Conservation (phyloP, 64 coral and sea anemone genomes). For the Montipora sp. region DNA sequence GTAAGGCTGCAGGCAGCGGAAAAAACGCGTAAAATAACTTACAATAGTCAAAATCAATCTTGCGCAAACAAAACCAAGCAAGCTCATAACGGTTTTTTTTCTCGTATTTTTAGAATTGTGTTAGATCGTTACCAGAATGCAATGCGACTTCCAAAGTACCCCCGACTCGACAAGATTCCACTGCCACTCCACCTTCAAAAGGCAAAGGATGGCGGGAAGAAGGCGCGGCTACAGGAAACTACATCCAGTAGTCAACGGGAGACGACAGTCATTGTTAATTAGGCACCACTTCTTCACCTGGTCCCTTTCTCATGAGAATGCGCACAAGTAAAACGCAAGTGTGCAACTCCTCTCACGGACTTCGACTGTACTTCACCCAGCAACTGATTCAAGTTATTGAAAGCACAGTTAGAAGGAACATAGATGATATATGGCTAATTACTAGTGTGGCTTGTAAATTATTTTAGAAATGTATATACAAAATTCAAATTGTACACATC, state of each 20-base stretch:
- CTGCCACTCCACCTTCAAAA: conserved; percentile 82
- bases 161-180: conserved; percentile 85
- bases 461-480: neutral
- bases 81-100: neutral
- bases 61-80: neutral
- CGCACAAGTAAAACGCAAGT: neutral
- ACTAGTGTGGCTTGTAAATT: neutral
- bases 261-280: conserved; percentile 74
- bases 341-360: neutral
- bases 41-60: neutral
- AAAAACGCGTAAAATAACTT: too few relatives aligned
- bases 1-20: too few relatives aligned
- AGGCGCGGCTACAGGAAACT: conserved; percentile 33
- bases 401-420: too few relatives aligned
- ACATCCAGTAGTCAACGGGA: conserved; percentile 60
- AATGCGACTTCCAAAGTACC: conserved; percentile 80
- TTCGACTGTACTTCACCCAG: too few relatives aligned
- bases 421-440: neutral
- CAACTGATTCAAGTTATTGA: neutral
- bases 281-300: neutral
- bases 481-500: neutral
- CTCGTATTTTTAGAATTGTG: conserved; percentile 61
- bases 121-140: conserved; percentile 87
- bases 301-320: neutral
- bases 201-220: conserved; percentile 57